Base-by-base conservation (phyloP, 2,888 invertebrate genomes). In the Netelia melanura region DNA sequence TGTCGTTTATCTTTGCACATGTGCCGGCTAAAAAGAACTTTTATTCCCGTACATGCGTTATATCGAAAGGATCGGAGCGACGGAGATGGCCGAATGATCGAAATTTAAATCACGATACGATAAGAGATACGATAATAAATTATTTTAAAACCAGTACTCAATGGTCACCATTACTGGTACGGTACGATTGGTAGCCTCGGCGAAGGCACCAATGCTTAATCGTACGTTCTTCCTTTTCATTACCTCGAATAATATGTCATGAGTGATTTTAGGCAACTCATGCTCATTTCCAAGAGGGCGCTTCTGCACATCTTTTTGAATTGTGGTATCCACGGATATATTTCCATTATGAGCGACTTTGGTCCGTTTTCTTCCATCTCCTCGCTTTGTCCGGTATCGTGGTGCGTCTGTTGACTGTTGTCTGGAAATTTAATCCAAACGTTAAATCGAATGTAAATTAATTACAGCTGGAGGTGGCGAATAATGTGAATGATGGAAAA, bases 231-330 rank as follows among this genome's bases (percentile, higher is more conserved):
- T 21, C 56, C 44, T 23, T 58, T 30, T 65, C 56, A 86, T 89
- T 93, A 93, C 93, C 92, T 91, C 76, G 90, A 86, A 86, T 92
- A 94, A 87, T 90, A 91, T 82, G 89, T 89, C 91, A 94, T 91
- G 67, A 93, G 91, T 81, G 88, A 88, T 82, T 90, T 91, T 85
- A 94, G 88, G 30, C 91, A 90, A 85, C 90, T 85, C 86, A 91
- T 91, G 86, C 85, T 91, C 72, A 88, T 90, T 77, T 90, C 87
- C 10, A 87, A 86, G 38, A 92, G 86, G 70, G 90, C 86, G 65
- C 87, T 86, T 62, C 89, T 89, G 82, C 91, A 92, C 90, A 91
- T 90, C 81, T 89, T 88, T 75, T 88, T 90, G 84, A 93, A 93
- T 81, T 91, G 91, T 56, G 86, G 76, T 52, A 92, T 88, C 93